Evolutionary conservation across 2,797 vertebrate species (phyloP).

Genomic region (Dryobates pubescens): DNA sequence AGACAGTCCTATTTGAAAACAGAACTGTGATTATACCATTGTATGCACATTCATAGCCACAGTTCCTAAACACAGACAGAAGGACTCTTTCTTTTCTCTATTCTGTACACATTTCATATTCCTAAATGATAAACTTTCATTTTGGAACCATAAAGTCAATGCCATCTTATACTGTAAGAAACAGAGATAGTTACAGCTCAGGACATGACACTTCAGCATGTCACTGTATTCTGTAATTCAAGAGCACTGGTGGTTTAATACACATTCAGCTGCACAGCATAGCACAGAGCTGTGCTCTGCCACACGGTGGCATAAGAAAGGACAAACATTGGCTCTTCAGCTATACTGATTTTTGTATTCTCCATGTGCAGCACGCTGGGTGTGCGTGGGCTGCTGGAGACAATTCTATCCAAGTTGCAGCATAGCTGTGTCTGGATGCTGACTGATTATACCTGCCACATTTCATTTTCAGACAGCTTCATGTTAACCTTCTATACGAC

Average conservation of each 20-base stretch:
- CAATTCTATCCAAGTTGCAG: not conserved
- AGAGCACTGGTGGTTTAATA: not conserved
- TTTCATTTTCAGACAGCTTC: not conserved
- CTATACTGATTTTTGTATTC: not conserved
- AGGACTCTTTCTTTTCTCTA: not conserved
- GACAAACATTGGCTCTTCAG: not conserved
- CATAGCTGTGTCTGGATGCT: not conserved
- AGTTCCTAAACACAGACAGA: not conserved
- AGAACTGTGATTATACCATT: not conserved
- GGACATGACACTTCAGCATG: accelerated
- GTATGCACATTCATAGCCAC: not conserved
- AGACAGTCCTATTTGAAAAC: not conserved
- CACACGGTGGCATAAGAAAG: not conserved
- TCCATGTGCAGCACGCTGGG: not conserved
- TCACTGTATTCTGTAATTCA: not conserved
- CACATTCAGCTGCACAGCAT: not conserved
- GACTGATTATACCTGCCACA: conserved; percentile 4
- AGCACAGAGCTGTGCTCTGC: not conserved
- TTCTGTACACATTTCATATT: not conserved
- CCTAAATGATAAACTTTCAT: not conserved
- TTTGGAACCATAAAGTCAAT: not conserved
- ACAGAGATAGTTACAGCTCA: not conserved
- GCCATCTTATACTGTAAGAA: not conserved
- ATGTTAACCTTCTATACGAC: not conserved
- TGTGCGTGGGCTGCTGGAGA: not conserved